Conservation (phyloP, 2,113 vertebrate species). For the Garra rufa region DNA sequence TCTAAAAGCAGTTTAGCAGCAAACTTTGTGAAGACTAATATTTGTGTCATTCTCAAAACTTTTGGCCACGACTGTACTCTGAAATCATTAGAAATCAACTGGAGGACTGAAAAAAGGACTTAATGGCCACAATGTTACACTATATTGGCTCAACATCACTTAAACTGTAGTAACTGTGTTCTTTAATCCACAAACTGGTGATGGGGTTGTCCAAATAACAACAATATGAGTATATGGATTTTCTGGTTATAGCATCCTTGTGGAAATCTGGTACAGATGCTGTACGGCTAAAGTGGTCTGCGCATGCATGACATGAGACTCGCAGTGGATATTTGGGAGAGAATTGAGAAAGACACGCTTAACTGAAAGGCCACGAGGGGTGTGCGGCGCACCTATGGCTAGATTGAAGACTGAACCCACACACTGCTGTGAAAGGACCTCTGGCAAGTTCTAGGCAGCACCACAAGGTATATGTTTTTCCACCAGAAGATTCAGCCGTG, state of each 20-base stretch:
- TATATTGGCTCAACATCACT: not conserved
- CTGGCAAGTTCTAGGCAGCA: slow-evolving; percentile 29
- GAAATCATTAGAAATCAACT: not conserved
- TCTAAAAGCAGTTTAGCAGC: no score
- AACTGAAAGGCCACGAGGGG: slow-evolving; percentile 20
- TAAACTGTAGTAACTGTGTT: not conserved
- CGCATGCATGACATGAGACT: slow-evolving; percentile 35
- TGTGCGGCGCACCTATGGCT: not conserved
- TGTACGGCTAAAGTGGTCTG: not conserved
- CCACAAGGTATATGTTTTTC: slow-evolving; percentile 55
- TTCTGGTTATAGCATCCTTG: slow-evolving; percentile 8
- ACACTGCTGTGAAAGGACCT: slow-evolving; percentile 32
- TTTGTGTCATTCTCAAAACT: no score
- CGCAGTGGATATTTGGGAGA: slow-evolving; percentile 32
- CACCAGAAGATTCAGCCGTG: slow-evolving; percentile 42
- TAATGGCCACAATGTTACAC: not conserved
- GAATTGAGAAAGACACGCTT: slow-evolving; percentile 32
- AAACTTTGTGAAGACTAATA: no score
- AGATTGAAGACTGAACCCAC: slow-evolving; percentile 18
- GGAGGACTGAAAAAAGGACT: not conserved
- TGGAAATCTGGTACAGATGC: slow-evolving; percentile 16
- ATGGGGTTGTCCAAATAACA: not conserved
- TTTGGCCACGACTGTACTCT: no score
- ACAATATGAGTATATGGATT: slow-evolving; percentile 10
- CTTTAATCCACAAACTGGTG: not conserved